phyloP scores from a whole-genome alignment of 2,113 vertebrate genomes.

The Scolopax mira region DNA sequence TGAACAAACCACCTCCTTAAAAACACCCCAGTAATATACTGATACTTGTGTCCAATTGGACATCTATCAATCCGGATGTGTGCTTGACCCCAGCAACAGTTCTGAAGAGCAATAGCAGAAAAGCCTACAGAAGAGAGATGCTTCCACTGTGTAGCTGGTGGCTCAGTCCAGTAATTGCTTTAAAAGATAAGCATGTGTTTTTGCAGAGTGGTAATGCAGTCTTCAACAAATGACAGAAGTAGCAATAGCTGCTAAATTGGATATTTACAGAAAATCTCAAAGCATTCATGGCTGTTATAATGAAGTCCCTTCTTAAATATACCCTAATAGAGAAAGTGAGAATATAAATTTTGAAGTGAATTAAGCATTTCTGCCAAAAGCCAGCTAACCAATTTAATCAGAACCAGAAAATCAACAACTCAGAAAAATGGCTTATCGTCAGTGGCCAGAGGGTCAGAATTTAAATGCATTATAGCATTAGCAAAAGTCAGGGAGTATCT shows the following conservation, averaged over 20 bases:
- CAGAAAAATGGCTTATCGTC: background rate
- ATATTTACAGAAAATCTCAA: background rate
- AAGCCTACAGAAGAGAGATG: background rate
- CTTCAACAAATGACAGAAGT: background rate
- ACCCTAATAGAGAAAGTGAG: background rate
- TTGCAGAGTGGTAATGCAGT: background rate
- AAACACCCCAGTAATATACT: background rate
- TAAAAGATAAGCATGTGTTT: background rate
- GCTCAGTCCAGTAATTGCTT: background rate
- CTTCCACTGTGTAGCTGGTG: background rate
- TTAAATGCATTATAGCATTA: background rate
- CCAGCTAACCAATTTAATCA: background rate
- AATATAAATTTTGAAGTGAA: background rate
- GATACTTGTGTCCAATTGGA: fast-evolving
- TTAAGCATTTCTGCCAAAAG: background rate
- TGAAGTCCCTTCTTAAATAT: background rate
- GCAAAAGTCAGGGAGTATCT: background rate
- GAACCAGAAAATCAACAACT: background rate
- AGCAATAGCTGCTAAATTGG: background rate
- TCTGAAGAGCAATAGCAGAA: background rate
- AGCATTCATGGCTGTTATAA: background rate
- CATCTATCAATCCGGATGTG: background rate
- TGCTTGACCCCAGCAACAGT: background rate
- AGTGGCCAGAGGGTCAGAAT: background rate
- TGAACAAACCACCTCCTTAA: background rate